phyloP scores from a whole-genome alignment of 2,113 vertebrate genomes.

The Ptilorrhoa leucosticta region DNA sequence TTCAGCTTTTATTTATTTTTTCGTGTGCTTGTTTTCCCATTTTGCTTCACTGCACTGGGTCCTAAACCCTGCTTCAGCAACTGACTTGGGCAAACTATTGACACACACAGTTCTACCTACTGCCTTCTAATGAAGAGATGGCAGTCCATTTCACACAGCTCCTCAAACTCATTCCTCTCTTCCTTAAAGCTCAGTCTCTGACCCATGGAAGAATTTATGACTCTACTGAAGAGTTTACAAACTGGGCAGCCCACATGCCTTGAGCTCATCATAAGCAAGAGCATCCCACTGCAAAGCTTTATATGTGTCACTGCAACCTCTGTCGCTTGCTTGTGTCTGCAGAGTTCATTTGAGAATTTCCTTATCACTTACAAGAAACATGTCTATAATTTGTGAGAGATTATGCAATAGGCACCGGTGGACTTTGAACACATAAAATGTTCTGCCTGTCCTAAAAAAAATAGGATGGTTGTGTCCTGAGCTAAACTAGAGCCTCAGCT shows the following conservation, averaged over 20 bases:
- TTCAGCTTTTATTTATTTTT: background rate
- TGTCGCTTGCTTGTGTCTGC: background rate
- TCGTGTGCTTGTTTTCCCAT: background rate
- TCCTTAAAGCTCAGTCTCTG: background rate
- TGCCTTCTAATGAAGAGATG: background rate
- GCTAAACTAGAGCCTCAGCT: background rate
- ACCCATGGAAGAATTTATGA: background rate
- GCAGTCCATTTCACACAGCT: background rate
- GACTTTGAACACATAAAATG: rapidly evolving
- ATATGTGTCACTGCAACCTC: background rate
- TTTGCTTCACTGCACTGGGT: background rate
- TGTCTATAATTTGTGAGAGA: background rate
- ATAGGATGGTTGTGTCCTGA: rapidly evolving
- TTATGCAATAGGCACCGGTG: background rate
- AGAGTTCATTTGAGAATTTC: background rate
- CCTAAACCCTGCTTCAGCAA: background rate
- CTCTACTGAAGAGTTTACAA: background rate
- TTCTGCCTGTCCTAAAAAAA: background rate
- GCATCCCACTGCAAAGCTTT: background rate
- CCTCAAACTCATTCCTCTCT: background rate
- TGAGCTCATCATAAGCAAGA: background rate
- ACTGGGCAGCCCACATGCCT: background rate
- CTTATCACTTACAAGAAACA: background rate
- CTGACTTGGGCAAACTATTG: background rate
- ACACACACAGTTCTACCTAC: background rate